Conservation (phyloP, 23 tunicate genomes). For the Styela clava region DNA sequence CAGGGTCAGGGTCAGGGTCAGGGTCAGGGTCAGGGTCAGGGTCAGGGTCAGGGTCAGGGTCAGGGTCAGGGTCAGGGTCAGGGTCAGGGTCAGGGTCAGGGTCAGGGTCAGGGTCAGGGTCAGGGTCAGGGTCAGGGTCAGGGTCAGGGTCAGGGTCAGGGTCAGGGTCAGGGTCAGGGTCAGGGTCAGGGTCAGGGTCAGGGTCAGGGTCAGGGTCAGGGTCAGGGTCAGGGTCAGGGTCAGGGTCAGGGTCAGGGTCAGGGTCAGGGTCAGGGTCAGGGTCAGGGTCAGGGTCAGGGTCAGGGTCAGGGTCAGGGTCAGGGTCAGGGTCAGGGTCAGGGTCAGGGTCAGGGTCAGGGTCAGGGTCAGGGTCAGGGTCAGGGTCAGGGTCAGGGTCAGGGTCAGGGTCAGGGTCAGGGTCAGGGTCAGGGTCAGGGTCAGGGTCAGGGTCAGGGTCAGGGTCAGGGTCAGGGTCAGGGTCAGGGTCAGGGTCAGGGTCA, state of each 20-base stretch:
- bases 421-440: conserved; percentile 48
- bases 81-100: conserved; percentile 44
- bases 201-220: conserved; percentile 52
- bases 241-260: conserved; percentile 46
- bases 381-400: conserved; percentile 44
- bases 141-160: conserved; percentile 47
- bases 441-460: conserved; percentile 47
- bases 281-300: conserved; percentile 37
- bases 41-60: conserved; percentile 35
- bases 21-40: conserved; percentile 39
- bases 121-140: conserved; percentile 75
- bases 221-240: conserved; percentile 47
- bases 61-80: conserved; percentile 31
- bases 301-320: conserved; percentile 31
- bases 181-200: conserved; percentile 45
- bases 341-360: conserved; percentile 37
- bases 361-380: conserved; percentile 34
- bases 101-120: conserved; percentile 63
- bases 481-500: conserved; percentile 43
- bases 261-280: conserved; percentile 51
- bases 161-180: conserved; percentile 47
- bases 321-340: conserved; percentile 38
- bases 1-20: conserved; percentile 33
- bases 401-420: conserved; percentile 46
- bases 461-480: conserved; percentile 46